phyloP scores from a whole-genome alignment of 1,140 invertebrate species.

The Leptoteleia sp. region DNA sequence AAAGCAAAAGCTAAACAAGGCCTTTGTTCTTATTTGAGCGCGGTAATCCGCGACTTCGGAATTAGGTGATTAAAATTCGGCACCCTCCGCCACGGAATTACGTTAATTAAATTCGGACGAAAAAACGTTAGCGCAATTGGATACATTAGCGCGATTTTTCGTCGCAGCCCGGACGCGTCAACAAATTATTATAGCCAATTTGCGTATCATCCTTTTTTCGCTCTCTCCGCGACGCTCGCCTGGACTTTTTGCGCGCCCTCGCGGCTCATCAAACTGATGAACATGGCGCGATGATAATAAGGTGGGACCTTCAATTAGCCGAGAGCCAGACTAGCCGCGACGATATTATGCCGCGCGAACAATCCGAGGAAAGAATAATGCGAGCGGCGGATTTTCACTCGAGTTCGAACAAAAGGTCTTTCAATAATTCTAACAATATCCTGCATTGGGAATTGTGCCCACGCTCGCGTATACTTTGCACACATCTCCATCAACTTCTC shows the following conservation, averaged over 20 bases:
- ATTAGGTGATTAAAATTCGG: constrained; percentile 16
- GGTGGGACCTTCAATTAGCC: constrained; percentile 9
- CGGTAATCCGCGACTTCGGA: background rate
- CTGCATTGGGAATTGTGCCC: constrained; percentile 29
- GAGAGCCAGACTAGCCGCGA: constrained; percentile 7
- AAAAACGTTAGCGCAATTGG: background rate
- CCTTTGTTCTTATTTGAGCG: background rate
- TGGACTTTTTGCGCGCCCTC: constrained; percentile 1
- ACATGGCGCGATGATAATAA: constrained; percentile 23
- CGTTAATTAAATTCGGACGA: constrained; percentile 22
- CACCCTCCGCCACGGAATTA: background rate
- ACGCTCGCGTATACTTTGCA: constrained; percentile 37
- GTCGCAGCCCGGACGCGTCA: no score
- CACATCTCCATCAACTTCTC: constrained; percentile 50
- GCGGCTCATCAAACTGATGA: constrained; percentile 14
- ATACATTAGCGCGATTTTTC: no score
- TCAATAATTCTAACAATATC: constrained; percentile 54
- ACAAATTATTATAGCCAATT: no score
- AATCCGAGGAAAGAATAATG: constrained; percentile 41
- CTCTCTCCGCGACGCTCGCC: no score
- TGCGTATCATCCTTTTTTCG: no score
- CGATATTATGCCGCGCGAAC: constrained; percentile 4
- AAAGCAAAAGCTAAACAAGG: background rate
- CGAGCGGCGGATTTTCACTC: constrained; percentile 17
- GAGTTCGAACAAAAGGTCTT: constrained; percentile 35